These are phyloP conservation scores for Eudemis profundana DNA, from an alignment of 2,888 invertebrate genomes.

Conservation along the genomic window DNA sequence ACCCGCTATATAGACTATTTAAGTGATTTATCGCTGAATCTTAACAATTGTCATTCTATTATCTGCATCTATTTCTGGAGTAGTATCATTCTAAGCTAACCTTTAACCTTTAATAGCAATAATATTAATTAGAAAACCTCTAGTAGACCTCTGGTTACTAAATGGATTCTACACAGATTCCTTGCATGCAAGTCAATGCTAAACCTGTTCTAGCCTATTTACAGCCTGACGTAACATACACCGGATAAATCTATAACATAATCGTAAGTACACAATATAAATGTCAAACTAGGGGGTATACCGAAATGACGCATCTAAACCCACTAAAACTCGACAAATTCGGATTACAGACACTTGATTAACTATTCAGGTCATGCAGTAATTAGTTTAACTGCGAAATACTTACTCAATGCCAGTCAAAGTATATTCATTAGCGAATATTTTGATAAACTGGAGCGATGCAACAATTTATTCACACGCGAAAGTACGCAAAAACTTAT, in stretches of 20 bases:
- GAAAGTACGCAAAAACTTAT: constrained; percentile 27
- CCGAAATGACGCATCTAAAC: constrained; percentile 2
- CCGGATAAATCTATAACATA: constrained; percentile 28
- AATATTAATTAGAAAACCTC: background rate
- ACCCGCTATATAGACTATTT: too few species aligned
- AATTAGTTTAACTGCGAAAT: constrained; percentile 30
- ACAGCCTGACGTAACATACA: constrained; percentile 37
- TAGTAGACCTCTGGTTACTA: background rate
- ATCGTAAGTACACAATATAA: background rate
- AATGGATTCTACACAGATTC: constrained; percentile 9
- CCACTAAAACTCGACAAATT: constrained; percentile 6
- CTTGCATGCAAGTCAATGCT: constrained; percentile 2
- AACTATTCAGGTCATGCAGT: constrained; percentile 26
- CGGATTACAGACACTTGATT: constrained; percentile 6
- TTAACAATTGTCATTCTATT: too few species aligned
- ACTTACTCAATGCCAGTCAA: constrained; percentile 40
- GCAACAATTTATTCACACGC: background rate
- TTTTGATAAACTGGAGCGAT: constrained; percentile 22
- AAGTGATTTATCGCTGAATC: too few species aligned
- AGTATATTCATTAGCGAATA: constrained; percentile 33
- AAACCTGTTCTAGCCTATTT: constrained; percentile 36
- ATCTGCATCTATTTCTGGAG: background rate
- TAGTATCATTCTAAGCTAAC: background rate
- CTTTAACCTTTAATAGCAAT: background rate
- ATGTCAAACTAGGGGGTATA: constrained; percentile 10